Evolutionary conservation across 1,140 invertebrate species (phyloP).

Genomic region (Cydia strobilella): DNA sequence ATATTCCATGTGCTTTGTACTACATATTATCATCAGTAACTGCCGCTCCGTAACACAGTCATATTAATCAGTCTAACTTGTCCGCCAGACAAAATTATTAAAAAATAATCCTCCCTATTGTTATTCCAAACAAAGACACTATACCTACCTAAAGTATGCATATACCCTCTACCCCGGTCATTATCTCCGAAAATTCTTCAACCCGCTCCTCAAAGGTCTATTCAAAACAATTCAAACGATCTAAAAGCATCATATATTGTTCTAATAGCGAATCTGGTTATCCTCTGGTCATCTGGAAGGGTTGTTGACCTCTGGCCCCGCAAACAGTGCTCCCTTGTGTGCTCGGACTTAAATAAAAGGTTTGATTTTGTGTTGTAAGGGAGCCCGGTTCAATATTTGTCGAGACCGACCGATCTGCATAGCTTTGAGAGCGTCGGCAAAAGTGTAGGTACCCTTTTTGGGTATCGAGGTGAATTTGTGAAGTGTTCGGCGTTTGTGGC

Average conservation of each 20-base stretch:
- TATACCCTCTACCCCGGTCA: not conserved
- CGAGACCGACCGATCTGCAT: slow-evolving; percentile 67
- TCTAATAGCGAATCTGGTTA: slow-evolving; percentile 39
- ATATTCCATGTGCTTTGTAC: not conserved
- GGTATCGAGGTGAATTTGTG: not conserved
- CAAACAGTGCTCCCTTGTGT: slow-evolving; percentile 70
- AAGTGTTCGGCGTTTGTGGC: slow-evolving; percentile 10
- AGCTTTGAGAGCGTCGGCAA: slow-evolving; percentile 48
- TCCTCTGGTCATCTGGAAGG: slow-evolving; percentile 66
- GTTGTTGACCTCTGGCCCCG: slow-evolving; percentile 67
- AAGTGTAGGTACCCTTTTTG: slow-evolving; percentile 6
- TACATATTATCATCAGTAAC: not conserved
- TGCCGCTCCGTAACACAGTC: slow-evolving; percentile 37
- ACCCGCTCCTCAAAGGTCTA: slow-evolving; percentile 23
- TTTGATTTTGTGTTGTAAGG: slow-evolving; percentile 79
- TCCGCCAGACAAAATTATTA: not conserved
- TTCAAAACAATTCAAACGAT: slow-evolving; percentile 26
- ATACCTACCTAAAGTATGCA: not conserved
- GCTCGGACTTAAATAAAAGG: slow-evolving; percentile 78
- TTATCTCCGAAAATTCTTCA: slow-evolving; percentile 30
- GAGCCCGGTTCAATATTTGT: slow-evolving; percentile 69
- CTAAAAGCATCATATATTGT: slow-evolving; percentile 24
- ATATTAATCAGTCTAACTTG: slow-evolving; percentile 66
- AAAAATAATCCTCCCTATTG: not conserved
- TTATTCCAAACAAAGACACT: not conserved